phyloP scores from a whole-genome alignment of 1,140 invertebrate genomes.

The Drosophila micromelanica region DNA sequence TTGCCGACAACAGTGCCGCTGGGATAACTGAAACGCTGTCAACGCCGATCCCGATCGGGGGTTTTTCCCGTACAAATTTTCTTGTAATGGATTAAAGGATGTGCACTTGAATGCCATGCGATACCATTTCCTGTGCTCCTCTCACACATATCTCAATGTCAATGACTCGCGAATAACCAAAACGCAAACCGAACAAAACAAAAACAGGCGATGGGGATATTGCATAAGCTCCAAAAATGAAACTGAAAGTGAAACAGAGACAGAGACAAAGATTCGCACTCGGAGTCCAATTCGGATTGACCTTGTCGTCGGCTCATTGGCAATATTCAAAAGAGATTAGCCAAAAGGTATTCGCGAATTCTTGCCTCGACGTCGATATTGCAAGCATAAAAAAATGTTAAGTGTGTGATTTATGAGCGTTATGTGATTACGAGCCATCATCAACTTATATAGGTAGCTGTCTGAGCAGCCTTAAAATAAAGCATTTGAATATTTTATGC shows the following conservation, averaged over 20 bases:
- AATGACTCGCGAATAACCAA: conserved; percentile 22
- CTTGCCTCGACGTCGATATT: conserved; percentile 14
- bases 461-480: conserved; percentile 2
- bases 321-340: conserved; percentile 55
- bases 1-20: conserved; percentile 43
- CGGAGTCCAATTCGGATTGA: neutral
- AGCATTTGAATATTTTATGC: conserved; percentile 22
- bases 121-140: conserved; percentile 13
- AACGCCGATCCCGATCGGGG: conserved; percentile 27
- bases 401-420: conserved; percentile 45
- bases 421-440: conserved; percentile 44
- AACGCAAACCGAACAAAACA: neutral
- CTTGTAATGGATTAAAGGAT: conserved; percentile 22
- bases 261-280: neutral
- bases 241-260: conserved; percentile 1
- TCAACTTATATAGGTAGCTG: conserved; percentile 15
- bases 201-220: conserved; percentile 9
- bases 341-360: conserved; percentile 44
- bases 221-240: conserved; percentile 30
- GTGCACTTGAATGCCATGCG: conserved; percentile 30
- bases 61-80: conserved; percentile 2
- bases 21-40: conserved; percentile 43
- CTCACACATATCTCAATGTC: conserved; percentile 33
- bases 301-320: conserved; percentile 48
- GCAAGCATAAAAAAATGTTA: conserved; percentile 32